Percentiles rank a stretch among this genome's conserved stretches.
phyloP scores from a whole-genome alignment of 2,888 invertebrate genomes.

The Meloe dianella region DNA sequence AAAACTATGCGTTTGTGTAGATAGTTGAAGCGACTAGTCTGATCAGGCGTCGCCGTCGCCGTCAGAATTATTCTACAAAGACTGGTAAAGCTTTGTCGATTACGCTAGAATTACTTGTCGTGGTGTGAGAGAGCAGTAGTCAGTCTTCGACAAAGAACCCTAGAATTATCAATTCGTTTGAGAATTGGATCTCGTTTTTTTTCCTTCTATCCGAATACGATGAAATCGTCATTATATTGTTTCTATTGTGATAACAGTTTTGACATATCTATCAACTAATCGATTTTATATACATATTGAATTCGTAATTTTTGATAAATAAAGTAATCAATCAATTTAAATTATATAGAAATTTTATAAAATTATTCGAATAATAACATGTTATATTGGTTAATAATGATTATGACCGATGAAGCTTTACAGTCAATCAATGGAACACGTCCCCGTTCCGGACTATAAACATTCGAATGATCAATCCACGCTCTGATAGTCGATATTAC shows the following conservation, averaged over 20 bases:
- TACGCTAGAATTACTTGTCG: not conserved
- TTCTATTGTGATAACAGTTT: not conserved
- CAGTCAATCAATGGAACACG: slow-evolving; percentile 43
- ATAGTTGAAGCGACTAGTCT: not conserved
- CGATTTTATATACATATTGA: not conserved
- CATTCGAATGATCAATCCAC: slow-evolving; percentile 49
- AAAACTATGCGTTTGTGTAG: not conserved
- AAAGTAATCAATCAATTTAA: not conserved
- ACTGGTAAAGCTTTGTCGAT: slow-evolving; percentile 1
- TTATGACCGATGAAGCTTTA: slow-evolving; percentile 38
- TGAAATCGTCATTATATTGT: slow-evolving; percentile 21
- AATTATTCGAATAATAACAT: slow-evolving; percentile 11
- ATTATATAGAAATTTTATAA: not conserved
- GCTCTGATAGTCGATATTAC: slow-evolving; percentile 43
- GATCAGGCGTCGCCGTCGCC: not conserved
- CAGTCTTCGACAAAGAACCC: slow-evolving; percentile 23
- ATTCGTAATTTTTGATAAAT: not conserved
- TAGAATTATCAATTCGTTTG: slow-evolving; percentile 38
- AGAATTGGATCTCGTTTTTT: slow-evolving; percentile 38
- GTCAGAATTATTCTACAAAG: slow-evolving; percentile 6
- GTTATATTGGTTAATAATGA: slow-evolving; percentile 38
- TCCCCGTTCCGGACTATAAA: slow-evolving; percentile 41
- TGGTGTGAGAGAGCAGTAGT: slow-evolving; percentile 8
- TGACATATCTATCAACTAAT: not conserved
- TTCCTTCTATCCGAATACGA: slow-evolving; percentile 15